A percentile compares a stretch with the other conserved stretches of the same genome.
Evolutionary conservation across 2,113 vertebrate species (phyloP).

Genomic region (Paramormyrops kingsleyae): DNA sequence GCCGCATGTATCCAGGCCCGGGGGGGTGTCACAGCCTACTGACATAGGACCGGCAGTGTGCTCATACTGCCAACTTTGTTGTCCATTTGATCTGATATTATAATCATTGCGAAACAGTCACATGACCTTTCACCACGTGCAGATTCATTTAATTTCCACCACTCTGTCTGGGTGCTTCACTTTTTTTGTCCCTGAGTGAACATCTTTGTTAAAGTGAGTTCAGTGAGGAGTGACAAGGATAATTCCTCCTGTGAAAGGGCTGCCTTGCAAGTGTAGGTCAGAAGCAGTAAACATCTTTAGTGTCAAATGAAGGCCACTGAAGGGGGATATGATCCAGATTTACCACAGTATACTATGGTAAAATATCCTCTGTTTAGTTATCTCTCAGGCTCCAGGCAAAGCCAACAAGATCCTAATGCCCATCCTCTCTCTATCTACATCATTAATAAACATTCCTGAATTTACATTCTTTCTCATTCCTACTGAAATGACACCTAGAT

Average conservation of each 20-base stretch:
- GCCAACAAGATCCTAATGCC: background rate
- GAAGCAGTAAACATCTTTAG: background rate
- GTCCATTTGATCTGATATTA: too few species aligned
- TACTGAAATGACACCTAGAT: background rate
- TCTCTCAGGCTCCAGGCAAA: background rate
- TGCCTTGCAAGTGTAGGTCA: background rate
- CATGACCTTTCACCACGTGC: too few species aligned
- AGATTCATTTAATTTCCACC: too few species aligned
- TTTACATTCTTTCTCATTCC: background rate
- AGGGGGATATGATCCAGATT: background rate
- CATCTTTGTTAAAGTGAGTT: background rate
- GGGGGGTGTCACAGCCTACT: too few species aligned
- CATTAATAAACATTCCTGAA: background rate
- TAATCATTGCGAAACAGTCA: too few species aligned
- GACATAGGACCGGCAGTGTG: too few species aligned
- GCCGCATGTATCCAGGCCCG: too few species aligned
- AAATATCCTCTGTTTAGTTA: background rate
- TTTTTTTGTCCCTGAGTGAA: too few species aligned
- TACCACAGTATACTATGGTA: background rate
- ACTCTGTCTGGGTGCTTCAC: too few species aligned
- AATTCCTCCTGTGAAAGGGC: background rate
- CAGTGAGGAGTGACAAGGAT: background rate
- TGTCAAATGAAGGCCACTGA: background rate
- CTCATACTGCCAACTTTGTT: too few species aligned
- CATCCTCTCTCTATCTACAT: background rate